A percentile compares a stretch with the other conserved stretches of the same genome.
phyloP scores from a whole-genome alignment of 1,140 invertebrate species.

The Ditylenchus dipsaci region DNA sequence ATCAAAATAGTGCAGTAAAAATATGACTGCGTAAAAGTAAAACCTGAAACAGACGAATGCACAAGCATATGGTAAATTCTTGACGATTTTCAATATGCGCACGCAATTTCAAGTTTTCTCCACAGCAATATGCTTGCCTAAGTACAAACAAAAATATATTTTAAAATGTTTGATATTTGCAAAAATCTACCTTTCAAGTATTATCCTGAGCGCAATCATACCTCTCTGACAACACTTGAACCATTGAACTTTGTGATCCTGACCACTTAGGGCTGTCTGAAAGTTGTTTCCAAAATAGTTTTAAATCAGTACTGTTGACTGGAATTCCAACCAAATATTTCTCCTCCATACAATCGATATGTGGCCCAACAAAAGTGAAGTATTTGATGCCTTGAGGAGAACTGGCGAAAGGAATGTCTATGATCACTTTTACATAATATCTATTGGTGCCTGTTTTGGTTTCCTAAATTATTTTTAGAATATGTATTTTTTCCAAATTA shows the following conservation, averaged over 20 bases:
- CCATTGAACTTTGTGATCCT: conserved; percentile 69
- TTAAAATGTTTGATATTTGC: too few relatives aligned
- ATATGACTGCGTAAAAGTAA: background rate
- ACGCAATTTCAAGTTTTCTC: conserved; percentile 72
- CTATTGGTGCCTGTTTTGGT: conserved; percentile 70
- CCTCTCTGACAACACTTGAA: conserved; percentile 75
- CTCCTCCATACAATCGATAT: conserved; percentile 80
- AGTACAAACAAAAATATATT: too few relatives aligned
- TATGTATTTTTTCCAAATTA: too few relatives aligned
- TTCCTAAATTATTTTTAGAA: background rate
- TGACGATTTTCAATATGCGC: conserved; percentile 75
- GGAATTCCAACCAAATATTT: conserved; percentile 71
- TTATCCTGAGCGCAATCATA: conserved; percentile 68
- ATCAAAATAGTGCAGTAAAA: too few relatives aligned
- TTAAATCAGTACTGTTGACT: too few relatives aligned
- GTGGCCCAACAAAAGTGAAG: conserved; percentile 76
- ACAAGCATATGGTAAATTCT: conserved; percentile 69
- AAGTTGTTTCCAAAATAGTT: background rate
- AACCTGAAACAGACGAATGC: conserved; percentile 70
- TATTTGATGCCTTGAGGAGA: conserved; percentile 79
- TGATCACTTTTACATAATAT: conserved; percentile 70
- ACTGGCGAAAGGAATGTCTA: conserved; percentile 77
- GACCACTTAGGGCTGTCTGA: conserved; percentile 71
- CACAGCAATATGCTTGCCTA: conserved; percentile 74
- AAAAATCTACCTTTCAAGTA: conserved; percentile 62